Evolutionary conservation across 2,113 vertebrate genomes (phyloP).

Genomic region (Lasiurus cinereus): DNA sequence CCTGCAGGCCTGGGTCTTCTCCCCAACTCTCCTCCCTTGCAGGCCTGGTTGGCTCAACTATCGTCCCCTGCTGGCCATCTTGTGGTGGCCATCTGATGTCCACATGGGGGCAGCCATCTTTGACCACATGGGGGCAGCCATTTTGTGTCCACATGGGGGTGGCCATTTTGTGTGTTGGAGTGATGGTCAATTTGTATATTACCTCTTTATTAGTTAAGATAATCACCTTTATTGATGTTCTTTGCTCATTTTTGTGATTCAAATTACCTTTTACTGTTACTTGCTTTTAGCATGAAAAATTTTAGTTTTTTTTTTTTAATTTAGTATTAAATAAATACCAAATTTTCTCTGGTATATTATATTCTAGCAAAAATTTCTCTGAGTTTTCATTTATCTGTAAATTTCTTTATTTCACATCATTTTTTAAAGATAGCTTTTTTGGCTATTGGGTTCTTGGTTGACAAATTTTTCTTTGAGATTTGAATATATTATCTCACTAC

Average conservation of each 20-base stretch:
- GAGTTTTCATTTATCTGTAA: not conserved
- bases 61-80: too few species aligned
- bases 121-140: too few species aligned
- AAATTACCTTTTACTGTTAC: slow-evolving; percentile 11
- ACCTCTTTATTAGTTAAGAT: too few species aligned
- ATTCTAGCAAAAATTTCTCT: not conserved
- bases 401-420: not conserved
- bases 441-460: not conserved
- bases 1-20: too few species aligned
- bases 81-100: too few species aligned
- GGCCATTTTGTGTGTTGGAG: too few species aligned
- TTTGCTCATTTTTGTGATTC: not conserved
- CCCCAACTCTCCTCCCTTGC: too few species aligned
- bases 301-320: not conserved
- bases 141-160: too few species aligned
- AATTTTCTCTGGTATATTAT: not conserved
- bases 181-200: too few species aligned
- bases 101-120: too few species aligned
- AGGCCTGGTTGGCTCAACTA: too few species aligned
- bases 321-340: not conserved
- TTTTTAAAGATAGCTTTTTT: slow-evolving; percentile 27
- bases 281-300: slow-evolving; percentile 1
- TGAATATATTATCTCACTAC: not conserved
- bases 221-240: not conserved
- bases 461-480: not conserved